A percentile compares a stretch with the other conserved stretches of the same genome.
These are phyloP conservation scores for Synergus gifuensis DNA, from an alignment of 2,888 invertebrate species.

Conservation along the genomic window DNA sequence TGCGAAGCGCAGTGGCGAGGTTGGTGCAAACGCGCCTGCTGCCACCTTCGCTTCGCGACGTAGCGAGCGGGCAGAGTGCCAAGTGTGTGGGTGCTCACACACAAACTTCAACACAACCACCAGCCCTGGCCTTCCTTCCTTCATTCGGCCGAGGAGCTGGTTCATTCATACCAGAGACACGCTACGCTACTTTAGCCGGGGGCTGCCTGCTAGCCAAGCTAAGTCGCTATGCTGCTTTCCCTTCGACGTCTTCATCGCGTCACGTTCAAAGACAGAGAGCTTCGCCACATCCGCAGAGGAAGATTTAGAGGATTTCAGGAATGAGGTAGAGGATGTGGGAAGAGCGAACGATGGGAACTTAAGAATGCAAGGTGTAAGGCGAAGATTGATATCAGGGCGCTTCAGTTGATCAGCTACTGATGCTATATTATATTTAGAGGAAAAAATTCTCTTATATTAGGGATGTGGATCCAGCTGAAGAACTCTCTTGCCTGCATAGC, in stretches of 20 bases:
- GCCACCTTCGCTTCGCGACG: constrained; percentile 43
- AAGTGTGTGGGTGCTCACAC: constrained; percentile 41
- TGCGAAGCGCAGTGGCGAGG: constrained; percentile 37
- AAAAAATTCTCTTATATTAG: not conserved
- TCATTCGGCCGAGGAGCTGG: constrained; percentile 66
- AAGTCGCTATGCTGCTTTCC: constrained; percentile 18
- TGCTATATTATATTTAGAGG: not conserved
- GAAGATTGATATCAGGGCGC: not conserved
- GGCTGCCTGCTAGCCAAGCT: constrained; percentile 47
- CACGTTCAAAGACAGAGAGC: constrained; percentile 20
- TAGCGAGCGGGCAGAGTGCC: constrained; percentile 43
- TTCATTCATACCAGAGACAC: constrained; percentile 68
- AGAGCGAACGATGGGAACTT: constrained; percentile 1
- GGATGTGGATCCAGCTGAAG: not conserved
- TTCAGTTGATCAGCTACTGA: not conserved
- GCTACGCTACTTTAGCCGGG: constrained; percentile 55
- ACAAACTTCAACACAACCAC: constrained; percentile 21
- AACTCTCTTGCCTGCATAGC: not conserved
- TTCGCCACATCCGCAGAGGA: constrained; percentile 25
- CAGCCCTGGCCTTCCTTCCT: constrained; percentile 56
- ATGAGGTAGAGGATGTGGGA: constrained; percentile 15
- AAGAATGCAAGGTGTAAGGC: not conserved
- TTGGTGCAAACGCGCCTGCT: constrained; percentile 43
- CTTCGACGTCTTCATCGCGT: constrained; percentile 22
- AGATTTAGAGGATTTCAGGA: constrained; percentile 28